phyloP scores from a whole-genome alignment of 2,888 invertebrate species.

The Girardia tigrina region DNA sequence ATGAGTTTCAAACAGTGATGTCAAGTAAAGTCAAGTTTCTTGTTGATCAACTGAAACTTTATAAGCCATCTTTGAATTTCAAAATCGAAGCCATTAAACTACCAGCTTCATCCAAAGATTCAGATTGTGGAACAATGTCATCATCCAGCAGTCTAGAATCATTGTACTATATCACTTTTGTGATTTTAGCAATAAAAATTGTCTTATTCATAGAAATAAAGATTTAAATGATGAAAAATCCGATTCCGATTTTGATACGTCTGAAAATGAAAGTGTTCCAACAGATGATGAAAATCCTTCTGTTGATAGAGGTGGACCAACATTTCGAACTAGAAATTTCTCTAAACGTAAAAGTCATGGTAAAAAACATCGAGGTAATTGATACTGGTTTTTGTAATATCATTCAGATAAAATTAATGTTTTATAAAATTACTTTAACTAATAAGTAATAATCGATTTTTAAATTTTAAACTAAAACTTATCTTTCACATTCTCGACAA shows the following conservation, averaged over 20 bases:
- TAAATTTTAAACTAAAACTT: no score
- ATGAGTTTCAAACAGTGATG: neutral
- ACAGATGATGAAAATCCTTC: constrained; percentile 12
- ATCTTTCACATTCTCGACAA: no score
- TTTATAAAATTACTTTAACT: no score
- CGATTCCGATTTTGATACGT: neutral
- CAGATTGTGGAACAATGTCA: constrained; percentile 1
- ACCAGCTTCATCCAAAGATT: neutral
- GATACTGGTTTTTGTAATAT: no score
- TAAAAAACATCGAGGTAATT: constrained; percentile 8
- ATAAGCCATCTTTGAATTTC: neutral
- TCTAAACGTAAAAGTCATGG: constrained; percentile 11
- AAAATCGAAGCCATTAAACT: constrained; percentile 12
- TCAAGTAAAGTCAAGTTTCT: neutral
- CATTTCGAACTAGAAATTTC: neutral
- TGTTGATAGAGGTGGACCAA: neutral
- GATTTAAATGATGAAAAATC: neutral
- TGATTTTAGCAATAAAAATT: neutral
- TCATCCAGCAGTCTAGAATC: neutral
- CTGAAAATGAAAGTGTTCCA: constrained; percentile 14
- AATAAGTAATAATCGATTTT: no score
- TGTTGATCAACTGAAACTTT: neutral
- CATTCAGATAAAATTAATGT: no score
- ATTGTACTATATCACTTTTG: no score
- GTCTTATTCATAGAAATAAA: neutral